A percentile compares a stretch with the other conserved stretches of the same genome.
Conservation (phyloP, 2,113 vertebrate genomes). For the Orycteropus afer region DNA sequence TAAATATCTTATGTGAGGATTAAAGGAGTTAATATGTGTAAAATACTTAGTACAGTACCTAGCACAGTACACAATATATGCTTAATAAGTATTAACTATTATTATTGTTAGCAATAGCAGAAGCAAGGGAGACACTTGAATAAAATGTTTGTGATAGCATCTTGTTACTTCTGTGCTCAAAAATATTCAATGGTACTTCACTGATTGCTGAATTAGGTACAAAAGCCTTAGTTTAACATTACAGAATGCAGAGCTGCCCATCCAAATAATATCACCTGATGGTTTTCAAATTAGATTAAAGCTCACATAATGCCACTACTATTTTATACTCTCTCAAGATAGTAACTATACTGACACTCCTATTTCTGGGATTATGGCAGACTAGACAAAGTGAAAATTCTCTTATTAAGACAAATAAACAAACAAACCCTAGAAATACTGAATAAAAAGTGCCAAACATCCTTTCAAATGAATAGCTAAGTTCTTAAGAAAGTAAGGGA, state of each 20-base stretch:
- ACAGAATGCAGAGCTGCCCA: background rate
- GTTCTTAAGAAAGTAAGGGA: background rate
- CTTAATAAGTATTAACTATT: background rate
- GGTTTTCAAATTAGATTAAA: slow-evolving; percentile 20
- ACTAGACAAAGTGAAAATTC: slow-evolving; percentile 4
- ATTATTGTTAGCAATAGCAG: background rate
- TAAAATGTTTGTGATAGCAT: background rate
- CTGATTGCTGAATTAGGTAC: background rate
- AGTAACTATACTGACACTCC: background rate
- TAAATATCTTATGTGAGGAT: background rate
- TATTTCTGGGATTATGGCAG: background rate
- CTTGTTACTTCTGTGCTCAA: background rate
- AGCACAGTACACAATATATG: background rate
- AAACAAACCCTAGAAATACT: slow-evolving; percentile 6
- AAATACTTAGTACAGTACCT: background rate
- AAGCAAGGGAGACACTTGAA: background rate
- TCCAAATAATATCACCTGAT: slow-evolving; percentile 8
- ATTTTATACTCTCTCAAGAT: background rate
- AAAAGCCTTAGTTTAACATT: background rate
- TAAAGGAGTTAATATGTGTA: background rate
- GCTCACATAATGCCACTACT: background rate
- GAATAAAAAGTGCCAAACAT: slow-evolving; percentile 16
- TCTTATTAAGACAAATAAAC: background rate
- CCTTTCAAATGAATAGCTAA: background rate
- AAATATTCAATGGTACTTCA: background rate